Evolutionary conservation across 2,113 vertebrate species (phyloP).

Genomic region (Choloepus hoffmanni): DNA sequence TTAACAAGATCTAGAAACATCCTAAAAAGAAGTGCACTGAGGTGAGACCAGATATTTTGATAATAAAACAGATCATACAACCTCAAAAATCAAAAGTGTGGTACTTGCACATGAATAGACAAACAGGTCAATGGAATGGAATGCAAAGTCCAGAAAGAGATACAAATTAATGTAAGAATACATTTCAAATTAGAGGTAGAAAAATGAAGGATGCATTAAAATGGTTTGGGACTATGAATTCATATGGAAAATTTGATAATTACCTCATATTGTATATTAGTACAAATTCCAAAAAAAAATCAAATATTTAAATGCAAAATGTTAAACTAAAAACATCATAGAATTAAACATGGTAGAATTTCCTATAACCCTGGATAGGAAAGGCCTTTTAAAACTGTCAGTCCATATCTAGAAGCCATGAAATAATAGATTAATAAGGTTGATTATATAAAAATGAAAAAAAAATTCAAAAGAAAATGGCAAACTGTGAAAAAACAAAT

Average conservation of each 20-base stretch:
- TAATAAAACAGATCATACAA: neutral
- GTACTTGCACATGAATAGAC: neutral
- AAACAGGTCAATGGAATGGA: neutral
- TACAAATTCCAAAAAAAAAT: neutral
- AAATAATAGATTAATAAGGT: neutral
- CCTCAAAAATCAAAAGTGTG: neutral
- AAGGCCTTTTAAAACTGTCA: neutral
- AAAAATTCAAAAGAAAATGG: neutral
- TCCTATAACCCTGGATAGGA: neutral
- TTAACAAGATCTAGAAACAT: neutral
- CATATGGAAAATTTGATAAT: neutral
- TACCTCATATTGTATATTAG: neutral
- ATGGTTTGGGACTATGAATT: neutral
- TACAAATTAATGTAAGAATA: neutral
- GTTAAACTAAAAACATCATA: neutral
- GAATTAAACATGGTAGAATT: neutral
- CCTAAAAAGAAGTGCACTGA: neutral
- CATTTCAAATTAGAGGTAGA: neutral
- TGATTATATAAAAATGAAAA: neutral
- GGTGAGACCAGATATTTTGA: neutral
- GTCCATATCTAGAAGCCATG: neutral
- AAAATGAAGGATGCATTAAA: neutral
- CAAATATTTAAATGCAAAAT: neutral
- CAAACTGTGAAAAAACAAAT: neutral
- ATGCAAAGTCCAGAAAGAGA: neutral